Evolutionary conservation across 2,888 invertebrate genomes (phyloP).

Genomic region (Daptonema setosum): DNA sequence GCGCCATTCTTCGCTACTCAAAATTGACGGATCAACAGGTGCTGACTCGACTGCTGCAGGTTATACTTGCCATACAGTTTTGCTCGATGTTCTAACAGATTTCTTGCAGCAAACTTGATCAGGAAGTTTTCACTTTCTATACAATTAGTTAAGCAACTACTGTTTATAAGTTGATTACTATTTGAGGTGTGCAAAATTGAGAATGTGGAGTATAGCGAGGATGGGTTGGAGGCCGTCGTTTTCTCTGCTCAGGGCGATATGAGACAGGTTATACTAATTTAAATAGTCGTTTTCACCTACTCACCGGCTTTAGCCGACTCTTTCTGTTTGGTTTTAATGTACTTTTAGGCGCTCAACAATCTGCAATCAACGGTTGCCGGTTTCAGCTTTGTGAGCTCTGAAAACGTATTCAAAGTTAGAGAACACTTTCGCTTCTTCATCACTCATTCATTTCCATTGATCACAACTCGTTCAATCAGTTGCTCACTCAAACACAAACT

Average conservation of each 20-base stretch:
- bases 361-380: slow-evolving; percentile 80
- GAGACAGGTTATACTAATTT: slow-evolving; percentile 47
- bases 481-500: no score
- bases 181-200: slow-evolving; percentile 11
- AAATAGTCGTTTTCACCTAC: not conserved
- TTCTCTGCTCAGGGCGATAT: slow-evolving; percentile 97
- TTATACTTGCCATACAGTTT: slow-evolving; percentile 30
- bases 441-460: no score
- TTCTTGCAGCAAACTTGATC: no score
- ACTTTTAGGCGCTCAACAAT: slow-evolving; percentile 62
- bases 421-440: no score
- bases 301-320: not conserved
- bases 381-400: slow-evolving; percentile 66
- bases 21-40: slow-evolving; percentile 73
- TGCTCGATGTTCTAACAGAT: slow-evolving; percentile 38
- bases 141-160: no score
- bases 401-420: slow-evolving; percentile 68
- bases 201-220: slow-evolving; percentile 54
- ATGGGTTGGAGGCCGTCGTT: slow-evolving; percentile 80
- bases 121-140: no score
- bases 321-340: not conserved
- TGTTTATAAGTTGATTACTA: no score
- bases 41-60: slow-evolving; percentile 51
- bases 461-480: no score
- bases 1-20: slow-evolving; percentile 80